Evolutionary conservation across 1,140 invertebrate species (phyloP), one percentile per base, ranked within the genome.

Genomic region (Solen grandis): DNA sequence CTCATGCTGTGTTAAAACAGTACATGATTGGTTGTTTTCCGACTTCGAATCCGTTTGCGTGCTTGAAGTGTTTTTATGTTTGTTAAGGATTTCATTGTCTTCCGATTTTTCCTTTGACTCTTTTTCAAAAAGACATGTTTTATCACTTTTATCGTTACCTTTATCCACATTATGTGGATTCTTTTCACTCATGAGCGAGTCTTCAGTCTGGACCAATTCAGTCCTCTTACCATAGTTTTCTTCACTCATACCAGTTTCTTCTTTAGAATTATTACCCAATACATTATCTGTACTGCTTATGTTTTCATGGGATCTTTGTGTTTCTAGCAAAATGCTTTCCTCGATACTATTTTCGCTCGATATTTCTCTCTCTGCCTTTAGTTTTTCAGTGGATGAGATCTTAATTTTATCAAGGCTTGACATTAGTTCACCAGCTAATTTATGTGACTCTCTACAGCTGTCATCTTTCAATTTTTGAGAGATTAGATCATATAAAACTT

Each of bases 401-500:
- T 57, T 57, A 57, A 57, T 8, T 57, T 22, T 8, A 14, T 57
- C 14, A 14, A 14, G 25, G 55, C 5, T 57, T 13, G 10, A 8
- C 8, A 57, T 63, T 14, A 46, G 41, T 46, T 46, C 41, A 46
- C 8, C 19, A 46, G 41, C 60, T 31, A 13, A 4, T 22, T 5
- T 35, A 38, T n/a, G 27, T 8, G 5, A 33, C 35, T 38, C 14
- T 27, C 59, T 59, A 22, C 22, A 25, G 25, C 13, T 16, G 22
- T 59, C 29, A 27, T 72, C 41, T 41, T 72, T 72, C 0, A 72
- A n/a, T 59, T 59, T 72, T 54, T 72, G 41, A n/a, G 52, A 25
- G 36, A 72, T 59, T 19, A 72, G 69, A 38, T 72, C 69, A 72
- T 72, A 72, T 16, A 72, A 59, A 8, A 72, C 69, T 36, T 72